Base-by-base conservation (phyloP, 2,113 vertebrate genomes). In the Ochotona princeps region DNA sequence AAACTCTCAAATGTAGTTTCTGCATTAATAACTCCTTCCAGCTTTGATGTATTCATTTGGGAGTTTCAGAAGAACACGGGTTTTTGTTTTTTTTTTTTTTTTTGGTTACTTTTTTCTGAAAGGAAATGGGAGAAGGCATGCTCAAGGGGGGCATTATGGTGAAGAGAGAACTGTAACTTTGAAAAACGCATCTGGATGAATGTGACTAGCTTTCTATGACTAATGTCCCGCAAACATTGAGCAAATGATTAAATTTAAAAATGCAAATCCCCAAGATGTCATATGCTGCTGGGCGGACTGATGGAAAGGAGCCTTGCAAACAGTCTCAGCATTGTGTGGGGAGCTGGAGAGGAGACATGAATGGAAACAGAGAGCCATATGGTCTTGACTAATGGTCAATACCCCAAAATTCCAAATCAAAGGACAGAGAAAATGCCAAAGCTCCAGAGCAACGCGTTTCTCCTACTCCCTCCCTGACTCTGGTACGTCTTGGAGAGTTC, bases 261-360 rank as follows among this genome's bases (percentile, higher is more conserved):
- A 97, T 98, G 97, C 97, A 98, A 98, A 98, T 98, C 96, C 92
- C 96, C 95, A 97, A 98, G 97, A 97, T 97, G 97, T 97, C 97
- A 97, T 97, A 96, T 97, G 97, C 97, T 98, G 96, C 96, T 96
- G 96, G 97, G 98, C 49, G 74, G 96, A 94, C 80, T 96, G 97
- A 97, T 96, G 95, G 95, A 97, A 96, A 97, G 96, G 95, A 96
- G 88, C 96, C 96, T 97, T 93, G 87, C 92, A 96, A 98, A 98
- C 97, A 97, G 97, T 97, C 94, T 82, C 87, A 95, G 91, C 87
- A 75, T 66, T 90, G 95, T 97, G 91, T 95, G 92, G 90, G 93
- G 96, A 94, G 61, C 74, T 90, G 79, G 87, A 87, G 70, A 89
- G 72, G 80, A 91, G 92, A 89, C 8, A n/a, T 2, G 76, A 86